Base-by-base conservation (phyloP, 2,888 invertebrate species). In the Acanthosepion esculentum region DNA sequence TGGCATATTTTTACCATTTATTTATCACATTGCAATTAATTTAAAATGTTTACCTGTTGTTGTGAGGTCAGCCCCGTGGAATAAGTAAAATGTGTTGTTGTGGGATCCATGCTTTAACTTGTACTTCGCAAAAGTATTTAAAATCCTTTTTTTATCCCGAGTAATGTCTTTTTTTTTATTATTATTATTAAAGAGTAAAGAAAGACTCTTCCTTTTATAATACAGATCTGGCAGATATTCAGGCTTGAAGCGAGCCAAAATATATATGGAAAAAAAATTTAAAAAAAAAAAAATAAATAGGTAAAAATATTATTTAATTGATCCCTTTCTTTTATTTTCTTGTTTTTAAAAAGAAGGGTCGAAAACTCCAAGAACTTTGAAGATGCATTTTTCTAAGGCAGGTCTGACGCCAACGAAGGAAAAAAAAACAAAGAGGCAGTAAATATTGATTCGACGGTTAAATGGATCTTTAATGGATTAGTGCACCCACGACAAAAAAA, bases 31-130 rank as follows among this genome's bases (percentile, higher is more conserved):
- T 23, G 59, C 20, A 6, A 59, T 0, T 59, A 23, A 23, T 20
- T 59, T 7, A 26, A 59, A 59, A 59, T 29, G 94, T 48, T 18
- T 48, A 59, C 92, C 94, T 96, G 96, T 59, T 96, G 96, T 64
- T 96, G 96, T 33, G 96, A 96, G 3, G 96, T 96, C 53, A 96
- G 93, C 7, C 96, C 96, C 55, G 96, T 95, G n/a, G 95, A 95
- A 95, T 95, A 96, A 1, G 96, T 95, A 48, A 96, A 94, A 95
- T 78, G 78, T 78, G 78, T 50, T 48, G 53, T 94, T 78, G 91
- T 91, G 20, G 41, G 91, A 91, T 41, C 91, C 92, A 94, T 94
- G 91, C 91, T 91, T 91, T 33, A 12, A 15, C 2, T 94, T 12
- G 48, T 92, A 12, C 50, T 48, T 12, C 50, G 48, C 18, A 48